These are phyloP conservation scores for Caradrina kadenii DNA, from an alignment of 2,888 invertebrate genomes.

Conservation along the genomic window DNA sequence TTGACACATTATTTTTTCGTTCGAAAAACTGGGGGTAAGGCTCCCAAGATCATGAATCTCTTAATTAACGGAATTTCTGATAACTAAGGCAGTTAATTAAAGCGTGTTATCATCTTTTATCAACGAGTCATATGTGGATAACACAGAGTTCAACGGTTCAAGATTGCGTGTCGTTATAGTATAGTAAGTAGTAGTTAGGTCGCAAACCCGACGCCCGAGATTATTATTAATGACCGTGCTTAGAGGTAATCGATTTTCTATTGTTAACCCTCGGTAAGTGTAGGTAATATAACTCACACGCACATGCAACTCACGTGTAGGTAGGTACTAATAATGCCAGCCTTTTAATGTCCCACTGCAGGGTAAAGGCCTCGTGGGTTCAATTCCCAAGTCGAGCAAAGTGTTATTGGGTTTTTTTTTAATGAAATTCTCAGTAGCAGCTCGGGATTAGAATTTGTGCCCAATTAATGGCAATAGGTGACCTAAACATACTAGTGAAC, in stretches of 20 bases:
- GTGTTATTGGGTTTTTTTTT: too few species aligned
- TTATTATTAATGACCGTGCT: constrained; percentile 48
- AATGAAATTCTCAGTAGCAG: too few species aligned
- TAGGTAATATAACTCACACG: neutral
- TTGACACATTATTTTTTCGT: too few species aligned
- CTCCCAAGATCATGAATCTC: constrained; percentile 3
- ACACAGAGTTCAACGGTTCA: constrained; percentile 48
- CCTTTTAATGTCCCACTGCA: too few species aligned
- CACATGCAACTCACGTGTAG: neutral
- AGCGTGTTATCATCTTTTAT: constrained; percentile 34
- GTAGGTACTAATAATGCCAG: neutral
- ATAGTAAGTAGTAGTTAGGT: constrained; percentile 18
- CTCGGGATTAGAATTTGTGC: too few species aligned
- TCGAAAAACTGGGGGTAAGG: neutral
- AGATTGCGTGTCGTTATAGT: constrained; percentile 35
- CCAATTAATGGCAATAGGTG: too few species aligned
- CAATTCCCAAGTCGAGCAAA: too few species aligned
- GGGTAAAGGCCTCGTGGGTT: too few species aligned
- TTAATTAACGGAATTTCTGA: constrained; percentile 22
- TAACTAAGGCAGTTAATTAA: constrained; percentile 16
- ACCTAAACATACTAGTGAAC: too few species aligned
- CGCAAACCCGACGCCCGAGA: constrained; percentile 9
- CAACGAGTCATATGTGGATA: constrained; percentile 33
- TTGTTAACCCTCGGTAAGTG: constrained; percentile 30
- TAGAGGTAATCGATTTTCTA: constrained; percentile 46